Conservation (phyloP, 2,113 vertebrate species). For the Microcebus griseorufus region DNA sequence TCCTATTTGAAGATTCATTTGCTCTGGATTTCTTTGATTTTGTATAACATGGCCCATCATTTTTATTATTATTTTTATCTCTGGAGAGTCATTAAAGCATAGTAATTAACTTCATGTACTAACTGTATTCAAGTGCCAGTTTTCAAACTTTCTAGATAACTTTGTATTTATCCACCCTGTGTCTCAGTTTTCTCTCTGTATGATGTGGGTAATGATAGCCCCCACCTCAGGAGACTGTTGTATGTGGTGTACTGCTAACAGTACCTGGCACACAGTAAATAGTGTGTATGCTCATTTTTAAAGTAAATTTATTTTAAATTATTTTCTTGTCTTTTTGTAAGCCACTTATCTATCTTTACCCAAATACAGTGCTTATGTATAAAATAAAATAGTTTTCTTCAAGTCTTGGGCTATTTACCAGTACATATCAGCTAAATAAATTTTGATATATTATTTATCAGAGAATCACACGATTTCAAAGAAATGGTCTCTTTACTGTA, state of each 20-base stretch:
- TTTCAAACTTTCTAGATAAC: not conserved
- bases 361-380: not conserved
- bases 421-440: not conserved
- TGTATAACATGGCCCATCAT: not conserved
- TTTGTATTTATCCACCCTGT: not conserved
- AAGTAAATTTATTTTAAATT: not conserved
- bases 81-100: not conserved
- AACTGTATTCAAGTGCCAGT: not conserved
- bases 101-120: not conserved
- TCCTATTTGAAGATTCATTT: not conserved
- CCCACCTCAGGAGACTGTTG: not conserved
- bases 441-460: not conserved
- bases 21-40: not conserved
- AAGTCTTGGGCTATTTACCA: not conserved
- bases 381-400: not conserved
- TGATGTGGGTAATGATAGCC: not conserved
- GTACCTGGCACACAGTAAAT: not conserved
- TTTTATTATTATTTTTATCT: not conserved
- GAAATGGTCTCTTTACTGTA: not conserved
- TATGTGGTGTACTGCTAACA: not conserved
- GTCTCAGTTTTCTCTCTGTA: not conserved
- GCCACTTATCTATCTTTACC: not conserved
- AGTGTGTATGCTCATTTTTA: not conserved
- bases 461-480: not conserved
- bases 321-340: not conserved